A percentile compares a stretch with the other conserved stretches of the same genome.
Evolutionary conservation across 2,888 invertebrate species (phyloP).

Genomic region (Hermodice carunculata): DNA sequence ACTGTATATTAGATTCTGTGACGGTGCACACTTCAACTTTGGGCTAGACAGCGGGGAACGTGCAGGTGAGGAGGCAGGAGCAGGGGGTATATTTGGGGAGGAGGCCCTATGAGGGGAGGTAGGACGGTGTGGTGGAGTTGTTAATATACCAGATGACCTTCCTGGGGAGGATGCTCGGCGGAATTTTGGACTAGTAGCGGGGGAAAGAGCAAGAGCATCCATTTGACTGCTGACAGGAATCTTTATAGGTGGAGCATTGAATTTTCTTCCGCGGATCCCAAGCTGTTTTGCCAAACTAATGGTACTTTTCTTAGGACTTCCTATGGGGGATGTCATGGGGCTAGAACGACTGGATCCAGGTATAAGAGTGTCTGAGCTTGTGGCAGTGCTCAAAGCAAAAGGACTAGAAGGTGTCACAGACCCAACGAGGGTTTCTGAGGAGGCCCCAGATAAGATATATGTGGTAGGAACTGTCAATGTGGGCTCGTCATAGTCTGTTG

Average conservation of each 20-base stretch:
- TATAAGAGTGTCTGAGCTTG: slow-evolving; percentile 66
- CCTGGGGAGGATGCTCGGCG: slow-evolving; percentile 43
- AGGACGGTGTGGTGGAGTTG: slow-evolving; percentile 20
- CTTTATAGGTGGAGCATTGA: slow-evolving; percentile 29
- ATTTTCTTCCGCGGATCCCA: slow-evolving; percentile 30
- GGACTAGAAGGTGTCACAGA: slow-evolving; percentile 36
- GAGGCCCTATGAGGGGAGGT: slow-evolving; percentile 30
- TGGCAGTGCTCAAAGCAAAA: slow-evolving; percentile 50
- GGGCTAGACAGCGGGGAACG: slow-evolving; percentile 47
- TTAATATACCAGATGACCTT: background rate
- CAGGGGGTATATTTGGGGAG: slow-evolving; percentile 40
- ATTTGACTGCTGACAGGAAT: slow-evolving; percentile 38
- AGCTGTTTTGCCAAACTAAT: slow-evolving; percentile 9
- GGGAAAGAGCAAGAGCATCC: slow-evolving; percentile 58
- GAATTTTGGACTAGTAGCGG: slow-evolving; percentile 55
- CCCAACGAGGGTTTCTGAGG: slow-evolving; percentile 52
- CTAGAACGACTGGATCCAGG: slow-evolving; percentile 60
- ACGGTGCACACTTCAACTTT: slow-evolving; percentile 61
- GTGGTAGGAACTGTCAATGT: slow-evolving; percentile 22
- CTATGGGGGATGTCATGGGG: slow-evolving; percentile 58
- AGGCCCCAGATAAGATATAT: slow-evolving; percentile 33
- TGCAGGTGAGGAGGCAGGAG: slow-evolving; percentile 25
- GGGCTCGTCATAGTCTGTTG: slow-evolving; percentile 12
- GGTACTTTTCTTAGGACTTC: slow-evolving; percentile 49
- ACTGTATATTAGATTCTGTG: slow-evolving; percentile 67